Evolutionary conservation across 1,140 invertebrate species (phyloP).

Genomic region (Aphidius gifuensis): DNA sequence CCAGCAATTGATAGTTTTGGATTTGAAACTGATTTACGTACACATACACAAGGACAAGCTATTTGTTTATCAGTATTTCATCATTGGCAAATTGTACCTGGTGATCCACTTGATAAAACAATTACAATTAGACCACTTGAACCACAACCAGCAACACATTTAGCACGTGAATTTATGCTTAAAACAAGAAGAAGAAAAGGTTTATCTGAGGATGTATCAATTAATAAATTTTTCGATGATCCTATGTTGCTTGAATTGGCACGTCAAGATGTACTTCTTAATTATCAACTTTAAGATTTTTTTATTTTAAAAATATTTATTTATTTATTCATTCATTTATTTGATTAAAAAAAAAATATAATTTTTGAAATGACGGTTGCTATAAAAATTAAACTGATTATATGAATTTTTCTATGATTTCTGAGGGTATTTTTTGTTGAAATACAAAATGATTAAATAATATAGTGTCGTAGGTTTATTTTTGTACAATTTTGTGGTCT

Average conservation of each 20-base stretch:
- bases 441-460: slow-evolving; percentile 29
- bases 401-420: slow-evolving; percentile 50
- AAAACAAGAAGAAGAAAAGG: slow-evolving; percentile 97
- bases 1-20: slow-evolving; percentile 99
- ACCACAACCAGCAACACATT: slow-evolving; percentile 94
- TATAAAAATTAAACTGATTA: slow-evolving; percentile 47
- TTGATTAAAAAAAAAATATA: background rate
- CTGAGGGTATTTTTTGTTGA: slow-evolving; percentile 41
- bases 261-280: slow-evolving; percentile 93
- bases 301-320: background rate
- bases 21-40: slow-evolving; percentile 97
- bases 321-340: too few relatives aligned
- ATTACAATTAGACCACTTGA: slow-evolving; percentile 95
- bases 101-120: slow-evolving; percentile 96
- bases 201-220: slow-evolving; percentile 97
- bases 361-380: slow-evolving; percentile 39
- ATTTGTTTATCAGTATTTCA: slow-evolving; percentile 98
- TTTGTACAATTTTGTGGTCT: slow-evolving; percentile 43
- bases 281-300: slow-evolving; percentile 68
- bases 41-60: slow-evolving; percentile 97
- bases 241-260: slow-evolving; percentile 99
- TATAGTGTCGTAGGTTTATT: too few relatives aligned
- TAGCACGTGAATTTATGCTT: slow-evolving; percentile 99
- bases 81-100: slow-evolving; percentile 99
- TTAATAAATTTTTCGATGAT: slow-evolving; percentile 99